phyloP scores from a whole-genome alignment of 2,888 invertebrate species.

The Rhaphigaster nebulosa region DNA sequence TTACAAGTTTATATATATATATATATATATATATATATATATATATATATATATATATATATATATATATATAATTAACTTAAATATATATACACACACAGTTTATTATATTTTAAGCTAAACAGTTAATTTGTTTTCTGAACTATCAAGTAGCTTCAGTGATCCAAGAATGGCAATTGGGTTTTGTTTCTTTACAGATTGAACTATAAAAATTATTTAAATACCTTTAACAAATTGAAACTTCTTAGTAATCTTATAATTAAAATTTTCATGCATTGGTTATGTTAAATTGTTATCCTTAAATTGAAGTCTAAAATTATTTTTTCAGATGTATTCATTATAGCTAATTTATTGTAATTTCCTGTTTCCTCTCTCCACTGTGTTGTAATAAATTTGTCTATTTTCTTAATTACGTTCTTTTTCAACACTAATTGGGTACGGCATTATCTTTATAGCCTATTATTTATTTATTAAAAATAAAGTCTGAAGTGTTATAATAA shows the following conservation, averaged over 20 bases:
- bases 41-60: too few relatives aligned
- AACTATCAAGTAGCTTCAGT: background rate
- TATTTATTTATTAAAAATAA: background rate
- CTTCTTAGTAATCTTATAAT: background rate
- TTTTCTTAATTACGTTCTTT: background rate
- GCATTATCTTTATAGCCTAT: background rate
- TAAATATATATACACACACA: too few relatives aligned
- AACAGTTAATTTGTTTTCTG: background rate
- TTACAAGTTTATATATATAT: too few relatives aligned
- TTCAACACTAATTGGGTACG: background rate
- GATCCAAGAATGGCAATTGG: background rate
- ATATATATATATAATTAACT: too few relatives aligned
- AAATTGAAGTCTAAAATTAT: background rate
- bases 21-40: too few relatives aligned
- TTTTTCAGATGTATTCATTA: background rate
- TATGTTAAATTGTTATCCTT: background rate
- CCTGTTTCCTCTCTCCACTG: background rate
- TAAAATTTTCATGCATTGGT: background rate
- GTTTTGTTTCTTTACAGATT: background rate
- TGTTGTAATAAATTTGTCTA: background rate
- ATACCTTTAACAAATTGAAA: background rate
- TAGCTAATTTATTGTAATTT: background rate
- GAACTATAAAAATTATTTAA: background rate
- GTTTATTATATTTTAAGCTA: background rate
- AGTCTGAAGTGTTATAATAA: background rate